Conservation (phyloP, 1,140 invertebrate species). For the Eumaeus atala region DNA sequence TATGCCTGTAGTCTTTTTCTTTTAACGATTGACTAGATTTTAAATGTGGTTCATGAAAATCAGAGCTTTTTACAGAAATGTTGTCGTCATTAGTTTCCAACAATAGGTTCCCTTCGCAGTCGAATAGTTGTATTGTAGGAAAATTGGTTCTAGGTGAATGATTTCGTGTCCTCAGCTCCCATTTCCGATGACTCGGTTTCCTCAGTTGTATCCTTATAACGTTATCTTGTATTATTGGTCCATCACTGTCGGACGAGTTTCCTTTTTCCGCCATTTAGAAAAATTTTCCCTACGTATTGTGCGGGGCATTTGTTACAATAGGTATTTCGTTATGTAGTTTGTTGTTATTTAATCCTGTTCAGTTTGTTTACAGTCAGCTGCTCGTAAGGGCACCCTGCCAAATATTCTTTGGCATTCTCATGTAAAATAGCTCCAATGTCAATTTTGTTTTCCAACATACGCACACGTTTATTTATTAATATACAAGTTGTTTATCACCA, state of each 20-base stretch:
- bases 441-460: conserved; percentile 65
- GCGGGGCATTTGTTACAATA: conserved; percentile 22
- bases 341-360: conserved; percentile 44
- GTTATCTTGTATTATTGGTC: conserved; percentile 67
- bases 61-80: conserved; percentile 66
- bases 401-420: conserved; percentile 54
- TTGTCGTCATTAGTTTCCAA: conserved; percentile 73
- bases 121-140: conserved; percentile 71
- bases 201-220: conserved; percentile 69
- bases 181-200: conserved; percentile 64
- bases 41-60: conserved; percentile 41
- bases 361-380: conserved; percentile 71
- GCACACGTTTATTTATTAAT: conserved; percentile 29
- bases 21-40: conserved; percentile 53
- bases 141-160: conserved; percentile 62
- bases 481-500: conserved; percentile 19
- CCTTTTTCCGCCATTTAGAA: conserved; percentile 52
- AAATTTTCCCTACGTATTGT: conserved; percentile 29
- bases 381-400: conserved; percentile 61
- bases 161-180: conserved; percentile 68
- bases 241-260: conserved; percentile 56
- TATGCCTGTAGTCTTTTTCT: conserved; percentile 57
- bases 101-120: conserved; percentile 70
- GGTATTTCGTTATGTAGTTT: conserved; percentile 5
- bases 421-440: conserved; percentile 67